Percentiles rank a stretch among this genome's conserved stretches.
These are phyloP conservation scores for Folsomia manolachei DNA, from an alignment of 2,888 invertebrate species.

Conservation along the genomic window DNA sequence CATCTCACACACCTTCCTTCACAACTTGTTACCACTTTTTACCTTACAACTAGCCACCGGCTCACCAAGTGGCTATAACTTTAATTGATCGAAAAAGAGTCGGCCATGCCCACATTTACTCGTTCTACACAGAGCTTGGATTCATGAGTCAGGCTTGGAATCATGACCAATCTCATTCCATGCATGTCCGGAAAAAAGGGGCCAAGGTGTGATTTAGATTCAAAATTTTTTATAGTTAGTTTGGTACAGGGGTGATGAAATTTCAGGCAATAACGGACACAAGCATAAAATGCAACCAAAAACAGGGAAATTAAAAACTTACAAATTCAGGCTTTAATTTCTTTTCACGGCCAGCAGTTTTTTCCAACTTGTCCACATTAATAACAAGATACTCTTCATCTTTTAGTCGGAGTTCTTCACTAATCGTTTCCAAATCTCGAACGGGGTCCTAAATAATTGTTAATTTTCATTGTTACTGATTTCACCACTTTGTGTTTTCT, in stretches of 20 bases:
- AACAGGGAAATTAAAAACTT: conserved; percentile 56
- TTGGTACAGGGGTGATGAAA: too few species aligned
- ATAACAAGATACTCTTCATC: conserved; percentile 84
- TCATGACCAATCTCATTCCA: background rate
- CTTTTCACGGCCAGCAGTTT: conserved; percentile 81
- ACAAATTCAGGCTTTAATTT: conserved; percentile 94
- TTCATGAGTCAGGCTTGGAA: too few species aligned
- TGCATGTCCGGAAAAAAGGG: too few species aligned
- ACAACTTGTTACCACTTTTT: conserved; percentile 19
- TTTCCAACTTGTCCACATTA: conserved; percentile 81
- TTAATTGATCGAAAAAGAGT: conserved; percentile 31
- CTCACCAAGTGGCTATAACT: conserved; percentile 34
- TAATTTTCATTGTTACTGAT: too few species aligned
- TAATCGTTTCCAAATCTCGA: conserved; percentile 93
- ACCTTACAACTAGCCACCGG: conserved; percentile 26
- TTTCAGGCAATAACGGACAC: too few species aligned
- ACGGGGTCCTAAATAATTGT: conserved; percentile 68
- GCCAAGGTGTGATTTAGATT: too few species aligned
- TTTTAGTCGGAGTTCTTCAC: conserved; percentile 90
- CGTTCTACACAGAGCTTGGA: too few species aligned
- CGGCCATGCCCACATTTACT: conserved; percentile 15
- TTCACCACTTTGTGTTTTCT: too few species aligned
- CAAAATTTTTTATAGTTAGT: too few species aligned
- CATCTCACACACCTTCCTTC: conserved; percentile 23
- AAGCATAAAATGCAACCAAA: background rate